Conservation (phyloP, 1,140 invertebrate species). For the Hylyphantes graminicola region DNA sequence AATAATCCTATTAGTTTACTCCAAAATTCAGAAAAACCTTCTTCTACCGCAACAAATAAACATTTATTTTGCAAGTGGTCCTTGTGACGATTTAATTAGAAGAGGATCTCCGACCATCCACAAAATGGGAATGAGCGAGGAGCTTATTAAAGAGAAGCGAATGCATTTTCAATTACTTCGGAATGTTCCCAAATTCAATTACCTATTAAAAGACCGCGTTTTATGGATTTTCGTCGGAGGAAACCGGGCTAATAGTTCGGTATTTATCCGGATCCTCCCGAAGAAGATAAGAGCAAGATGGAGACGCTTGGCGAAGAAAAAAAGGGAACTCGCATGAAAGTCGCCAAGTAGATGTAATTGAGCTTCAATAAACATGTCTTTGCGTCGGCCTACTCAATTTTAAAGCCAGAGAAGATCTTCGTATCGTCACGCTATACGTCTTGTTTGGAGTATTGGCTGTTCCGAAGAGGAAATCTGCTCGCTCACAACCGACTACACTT, state of each 20-base stretch:
- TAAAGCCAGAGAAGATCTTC: too few relatives aligned
- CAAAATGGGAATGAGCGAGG: slow-evolving; percentile 39
- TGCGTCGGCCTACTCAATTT: too few relatives aligned
- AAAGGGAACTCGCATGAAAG: too few relatives aligned
- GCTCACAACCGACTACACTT: too few relatives aligned
- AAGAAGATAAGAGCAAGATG: neutral
- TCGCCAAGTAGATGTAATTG: too few relatives aligned
- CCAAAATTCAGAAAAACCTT: too few relatives aligned
- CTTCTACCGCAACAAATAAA: slow-evolving; percentile 28
- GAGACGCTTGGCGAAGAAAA: slow-evolving; percentile 21
- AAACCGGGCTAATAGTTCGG: slow-evolving; percentile 43
- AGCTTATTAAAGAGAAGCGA: slow-evolving; percentile 55
- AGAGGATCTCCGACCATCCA: slow-evolving; percentile 4
- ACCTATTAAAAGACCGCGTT: slow-evolving; percentile 55
- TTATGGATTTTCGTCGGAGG: slow-evolving; percentile 54
- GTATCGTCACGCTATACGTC: too few relatives aligned
- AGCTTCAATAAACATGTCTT: too few relatives aligned
- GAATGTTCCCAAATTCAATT: slow-evolving; percentile 59
- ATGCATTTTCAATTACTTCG: slow-evolving; percentile 60
- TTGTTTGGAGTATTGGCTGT: too few relatives aligned
- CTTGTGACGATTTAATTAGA: slow-evolving; percentile 56
- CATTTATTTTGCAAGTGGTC: slow-evolving; percentile 39
- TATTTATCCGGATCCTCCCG: slow-evolving; percentile 16
- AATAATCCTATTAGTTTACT: too few relatives aligned
- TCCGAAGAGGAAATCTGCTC: too few relatives aligned